A percentile compares a stretch with the other conserved stretches of the same genome.
Evolutionary conservation across 2,113 vertebrate species (phyloP).

Genomic region (Burhinus oedicnemus): DNA sequence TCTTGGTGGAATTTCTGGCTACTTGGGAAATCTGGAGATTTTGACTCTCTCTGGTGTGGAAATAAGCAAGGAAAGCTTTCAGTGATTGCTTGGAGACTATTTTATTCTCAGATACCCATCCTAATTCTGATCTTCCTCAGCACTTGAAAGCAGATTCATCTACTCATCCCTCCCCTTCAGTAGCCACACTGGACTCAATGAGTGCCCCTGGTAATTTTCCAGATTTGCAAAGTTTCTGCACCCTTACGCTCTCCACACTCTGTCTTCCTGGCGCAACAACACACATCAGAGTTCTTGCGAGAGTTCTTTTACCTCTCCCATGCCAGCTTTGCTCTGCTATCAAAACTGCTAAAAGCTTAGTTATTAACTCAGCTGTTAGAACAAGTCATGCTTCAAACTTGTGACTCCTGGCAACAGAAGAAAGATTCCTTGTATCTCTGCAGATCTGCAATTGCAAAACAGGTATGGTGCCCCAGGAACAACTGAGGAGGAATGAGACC

Average conservation of each 20-base stretch:
- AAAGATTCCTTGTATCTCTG: too few relatives aligned
- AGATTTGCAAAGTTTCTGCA: neutral
- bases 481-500: too few relatives aligned
- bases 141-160: neutral
- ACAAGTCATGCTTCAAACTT: neutral
- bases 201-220: neutral
- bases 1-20: neutral
- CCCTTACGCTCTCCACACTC: neutral
- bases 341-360: neutral
- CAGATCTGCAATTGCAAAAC: too few relatives aligned
- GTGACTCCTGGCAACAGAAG: neutral
- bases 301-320: neutral
- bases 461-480: too few relatives aligned
- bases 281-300: neutral
- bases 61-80: neutral
- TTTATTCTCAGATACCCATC: neutral
- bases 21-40: neutral
- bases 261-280: neutral
- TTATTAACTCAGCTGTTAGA: neutral
- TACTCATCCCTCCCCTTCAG: neutral
- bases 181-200: neutral
- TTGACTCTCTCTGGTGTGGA: neutral
- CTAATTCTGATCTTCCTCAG: neutral
- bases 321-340: neutral
- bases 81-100: neutral